Evolutionary conservation across 2,797 vertebrate genomes (phyloP), one percentile per base, ranked within the genome.

Genomic region (Clarias pachynema): DNA sequence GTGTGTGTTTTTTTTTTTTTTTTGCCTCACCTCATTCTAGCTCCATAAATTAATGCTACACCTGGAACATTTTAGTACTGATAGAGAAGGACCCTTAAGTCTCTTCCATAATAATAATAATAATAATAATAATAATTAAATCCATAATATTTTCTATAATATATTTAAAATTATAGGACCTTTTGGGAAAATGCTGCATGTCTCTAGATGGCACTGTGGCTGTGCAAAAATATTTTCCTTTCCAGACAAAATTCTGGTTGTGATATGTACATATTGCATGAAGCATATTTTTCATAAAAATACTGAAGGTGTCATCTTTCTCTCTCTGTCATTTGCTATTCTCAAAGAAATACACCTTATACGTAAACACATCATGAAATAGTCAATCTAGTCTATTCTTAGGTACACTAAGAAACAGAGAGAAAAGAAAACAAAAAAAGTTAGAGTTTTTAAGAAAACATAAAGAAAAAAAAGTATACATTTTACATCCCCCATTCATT

Each of bases 201-300:
- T 26, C 49, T 49, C 62, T 77, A 82, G 84, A 56, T 66, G 80
- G 81, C 72, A 75, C 59, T 75, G 62, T 24, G 3, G 66, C 24
- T 26, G 66, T 72, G 53, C 34, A 79, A 66, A 40, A 59, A 60
- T 44, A 70, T 29, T 22, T 60, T 5, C 9, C 29, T 31, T 37
- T 56, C 5, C 62, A 79, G 31, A 2, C 65, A 34, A 53, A 72
- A 14, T 2, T 26, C 40, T 74, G 60, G 10, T 63, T 81, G 26
- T 73, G 60, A 65, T 59, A 37, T 69, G 12, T 18, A 26, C 63
- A 68, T 44, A 68, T 77, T 77, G n/a, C n/a, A 49, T 49, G 31
- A 22, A 81, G 15, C 49, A 44, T 4, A 69, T 69, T 86, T 74
- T 59, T n/a, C 3, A 63, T 22, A 2, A 57, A 57, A 77, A 34